These are phyloP conservation scores for Apis dorsata DNA, from an alignment of 1,140 invertebrate genomes.

Conservation along the genomic window DNA sequence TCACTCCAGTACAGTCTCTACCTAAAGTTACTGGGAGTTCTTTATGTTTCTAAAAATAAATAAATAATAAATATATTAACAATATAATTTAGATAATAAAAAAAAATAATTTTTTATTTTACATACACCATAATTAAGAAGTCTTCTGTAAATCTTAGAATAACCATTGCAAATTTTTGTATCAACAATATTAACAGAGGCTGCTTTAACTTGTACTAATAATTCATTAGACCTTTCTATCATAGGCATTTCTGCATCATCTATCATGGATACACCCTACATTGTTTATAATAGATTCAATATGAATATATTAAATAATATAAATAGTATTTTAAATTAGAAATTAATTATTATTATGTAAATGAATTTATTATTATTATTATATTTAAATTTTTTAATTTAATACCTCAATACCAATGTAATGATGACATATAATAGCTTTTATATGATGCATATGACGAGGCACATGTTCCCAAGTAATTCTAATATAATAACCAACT, in stretches of 20 bases:
- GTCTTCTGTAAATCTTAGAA: constrained; percentile 81
- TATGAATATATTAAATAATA: constrained; percentile 8
- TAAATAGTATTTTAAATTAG: neutral
- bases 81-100: neutral
- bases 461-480: constrained; percentile 71
- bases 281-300: constrained; percentile 34
- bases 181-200: constrained; percentile 84
- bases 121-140: constrained; percentile 81
- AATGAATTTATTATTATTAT: neutral
- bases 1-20: constrained; percentile 85
- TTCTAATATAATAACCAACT: constrained; percentile 79
- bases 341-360: neutral
- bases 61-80: neutral
- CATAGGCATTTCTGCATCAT: constrained; percentile 82
- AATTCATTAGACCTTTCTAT: constrained; percentile 82
- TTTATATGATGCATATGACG: constrained; percentile 78
- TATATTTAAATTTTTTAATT: neutral
- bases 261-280: constrained; percentile 81
- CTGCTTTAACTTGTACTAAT: constrained; percentile 84
- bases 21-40: constrained; percentile 84
- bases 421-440: constrained; percentile 80
- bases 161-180: constrained; percentile 84
- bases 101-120: neutral
- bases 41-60: constrained; percentile 62
- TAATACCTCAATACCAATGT: constrained; percentile 80